Evolutionary conservation across 2,888 invertebrate species (phyloP), one percentile per base, ranked within the genome.

Genomic region (Dermolepida albohirtum): DNA sequence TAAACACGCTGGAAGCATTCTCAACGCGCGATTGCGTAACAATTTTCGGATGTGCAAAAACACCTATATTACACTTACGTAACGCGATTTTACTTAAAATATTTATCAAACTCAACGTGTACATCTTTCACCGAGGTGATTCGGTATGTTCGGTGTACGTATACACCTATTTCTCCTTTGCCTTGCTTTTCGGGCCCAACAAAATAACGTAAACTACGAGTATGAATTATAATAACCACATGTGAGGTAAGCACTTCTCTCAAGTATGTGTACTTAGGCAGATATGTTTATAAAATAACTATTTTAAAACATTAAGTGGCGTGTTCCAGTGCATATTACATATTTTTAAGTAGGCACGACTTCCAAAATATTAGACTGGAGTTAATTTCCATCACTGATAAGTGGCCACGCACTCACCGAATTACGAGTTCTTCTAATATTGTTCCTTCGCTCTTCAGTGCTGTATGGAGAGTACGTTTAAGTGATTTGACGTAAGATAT

Each of bases 241-340:
- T 75, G 75, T 73, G 73, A 74, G 74, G 72, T 73, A 72, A 71
- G 74, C 75, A 75, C 75, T 75, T 75, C 72, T 69, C 73, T 75
- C 75, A 75, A 75, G 75, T 75, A 70, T 73, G 71, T 72, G 72
- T 75, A 74, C 76, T 74, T 76, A 75, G 70, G 72, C 73, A 75
- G 76, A 76, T 76, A 76, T 76, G 76, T 76, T 76, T 76, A 74
- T 76, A 74, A 76, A 75, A 75, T 73, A 75, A 76, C 75, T 76
- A 74, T 75, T 75, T 75, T 76, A 74, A 75, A 76, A 74, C 74
- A 72, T 72, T 75, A 76, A 76, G 76, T 76, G 74, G 73, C 70
- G 69, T 72, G 70, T 70, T 71, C 67, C 69, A 72, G 66, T 57
- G 57, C 64, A 64, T 52, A 57, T 52, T 49, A 51, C 41, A 70